phyloP scores from a whole-genome alignment of 2,113 vertebrate species.

The Origma solitaria region DNA sequence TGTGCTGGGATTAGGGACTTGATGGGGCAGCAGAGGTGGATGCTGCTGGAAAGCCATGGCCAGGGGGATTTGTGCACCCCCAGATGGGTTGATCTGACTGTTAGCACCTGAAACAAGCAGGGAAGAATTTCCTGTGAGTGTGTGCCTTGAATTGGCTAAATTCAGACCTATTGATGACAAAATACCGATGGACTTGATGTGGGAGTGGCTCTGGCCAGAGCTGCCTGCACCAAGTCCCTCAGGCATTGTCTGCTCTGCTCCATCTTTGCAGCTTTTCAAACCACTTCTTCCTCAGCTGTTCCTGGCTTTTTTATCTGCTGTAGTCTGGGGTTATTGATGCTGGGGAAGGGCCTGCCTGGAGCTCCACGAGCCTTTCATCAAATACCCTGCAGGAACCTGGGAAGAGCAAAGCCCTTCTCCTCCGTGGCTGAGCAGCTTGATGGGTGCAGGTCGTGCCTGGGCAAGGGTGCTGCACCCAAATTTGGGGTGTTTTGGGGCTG shows the following conservation, averaged over 20 bases:
- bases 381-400: neutral
- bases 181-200: neutral
- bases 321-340: neutral
- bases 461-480: neutral
- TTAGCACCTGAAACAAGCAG: neutral
- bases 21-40: neutral
- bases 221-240: neutral
- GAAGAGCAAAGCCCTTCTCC: neutral
- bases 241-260: neutral
- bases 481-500: neutral
- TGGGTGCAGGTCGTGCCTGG: neutral
- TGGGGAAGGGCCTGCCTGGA: neutral
- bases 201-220: neutral
- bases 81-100: neutral
- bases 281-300: neutral
- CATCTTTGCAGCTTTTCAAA: neutral
- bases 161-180: neutral
- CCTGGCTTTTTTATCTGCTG: neutral
- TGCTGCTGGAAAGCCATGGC: neutral
- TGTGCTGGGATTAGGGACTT: neutral
- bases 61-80: neutral
- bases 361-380: neutral
- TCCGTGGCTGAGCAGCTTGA: neutral
- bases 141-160: slow-evolving; percentile 10
- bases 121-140: neutral